These are phyloP conservation scores for Mesitornis unicolor DNA, from an alignment of 2,113 vertebrate species.

Conservation along the genomic window DNA sequence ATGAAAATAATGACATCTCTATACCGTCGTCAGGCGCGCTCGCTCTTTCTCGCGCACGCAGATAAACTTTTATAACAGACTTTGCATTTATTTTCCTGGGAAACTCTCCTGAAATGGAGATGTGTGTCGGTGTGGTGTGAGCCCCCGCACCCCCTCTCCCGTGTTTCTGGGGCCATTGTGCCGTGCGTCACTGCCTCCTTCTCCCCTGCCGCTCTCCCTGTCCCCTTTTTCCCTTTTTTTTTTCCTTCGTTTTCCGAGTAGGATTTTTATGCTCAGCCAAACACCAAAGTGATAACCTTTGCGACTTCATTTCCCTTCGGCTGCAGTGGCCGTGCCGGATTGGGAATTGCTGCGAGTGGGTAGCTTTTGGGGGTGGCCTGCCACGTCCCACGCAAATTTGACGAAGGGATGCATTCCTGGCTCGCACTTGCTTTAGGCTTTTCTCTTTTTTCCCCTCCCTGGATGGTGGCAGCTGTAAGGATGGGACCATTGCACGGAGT, in stretches of 20 bases:
- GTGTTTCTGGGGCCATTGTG: fast-evolving
- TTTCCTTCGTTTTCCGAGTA: background rate
- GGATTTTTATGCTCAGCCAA: background rate
- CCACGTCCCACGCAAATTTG: fast-evolving
- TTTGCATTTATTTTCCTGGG: conserved; percentile 5
- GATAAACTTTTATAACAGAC: conserved; percentile 40
- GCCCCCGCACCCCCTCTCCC: background rate
- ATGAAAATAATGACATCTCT: conserved; percentile 39
- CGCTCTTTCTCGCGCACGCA: background rate
- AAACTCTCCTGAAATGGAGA: background rate
- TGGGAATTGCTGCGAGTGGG: background rate
- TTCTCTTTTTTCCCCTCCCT: background rate
- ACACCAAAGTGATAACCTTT: background rate
- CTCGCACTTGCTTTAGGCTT: background rate
- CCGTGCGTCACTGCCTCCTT: background rate
- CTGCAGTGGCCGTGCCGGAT: background rate
- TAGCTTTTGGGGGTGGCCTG: background rate
- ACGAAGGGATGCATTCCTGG: background rate
- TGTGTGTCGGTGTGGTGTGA: background rate
- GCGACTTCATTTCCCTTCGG: background rate
- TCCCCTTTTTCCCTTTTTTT: background rate
- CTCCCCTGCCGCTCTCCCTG: fast-evolving
- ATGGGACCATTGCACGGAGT: fast-evolving
- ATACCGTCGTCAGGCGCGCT: background rate
- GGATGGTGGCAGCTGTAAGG: background rate